A percentile compares a stretch with the other conserved stretches of the same genome.
These are phyloP conservation scores for Myotis brandtii DNA, from an alignment of 2,113 vertebrate species.

Conservation along the genomic window DNA sequence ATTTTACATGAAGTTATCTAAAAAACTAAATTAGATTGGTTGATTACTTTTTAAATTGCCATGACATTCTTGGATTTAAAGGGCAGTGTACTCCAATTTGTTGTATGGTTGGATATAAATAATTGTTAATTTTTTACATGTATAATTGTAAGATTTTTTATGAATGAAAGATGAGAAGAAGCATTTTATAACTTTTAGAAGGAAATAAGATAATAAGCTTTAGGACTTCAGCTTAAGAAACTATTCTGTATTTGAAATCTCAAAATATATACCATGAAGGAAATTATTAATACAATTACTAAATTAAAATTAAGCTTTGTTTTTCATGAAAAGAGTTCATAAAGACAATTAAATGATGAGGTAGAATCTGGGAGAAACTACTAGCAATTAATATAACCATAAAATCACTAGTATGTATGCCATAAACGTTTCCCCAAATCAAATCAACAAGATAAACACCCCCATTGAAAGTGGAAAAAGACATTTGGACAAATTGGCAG, in stretches of 20 bases:
- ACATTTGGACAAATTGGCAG: not conserved
- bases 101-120: not conserved
- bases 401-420: not conserved
- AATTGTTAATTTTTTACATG: not conserved
- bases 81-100: not conserved
- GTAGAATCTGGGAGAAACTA: not conserved
- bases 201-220: not conserved
- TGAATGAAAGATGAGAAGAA: not conserved
- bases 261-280: not conserved
- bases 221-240: not conserved
- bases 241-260: not conserved
- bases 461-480: not conserved
- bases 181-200: not conserved
- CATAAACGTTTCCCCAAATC: not conserved
- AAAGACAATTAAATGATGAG: not conserved
- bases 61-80: not conserved
- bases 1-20: not conserved
- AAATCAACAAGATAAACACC: not conserved
- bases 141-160: not conserved
- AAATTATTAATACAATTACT: conserved; percentile 12
- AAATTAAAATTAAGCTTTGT: not conserved
- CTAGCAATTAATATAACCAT: not conserved
- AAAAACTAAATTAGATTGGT: not conserved
- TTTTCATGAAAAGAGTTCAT: not conserved
- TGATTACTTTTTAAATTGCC: not conserved